Base-by-base conservation (phyloP, 2,797 vertebrate genomes). In the Sebastes trivittatus region DNA sequence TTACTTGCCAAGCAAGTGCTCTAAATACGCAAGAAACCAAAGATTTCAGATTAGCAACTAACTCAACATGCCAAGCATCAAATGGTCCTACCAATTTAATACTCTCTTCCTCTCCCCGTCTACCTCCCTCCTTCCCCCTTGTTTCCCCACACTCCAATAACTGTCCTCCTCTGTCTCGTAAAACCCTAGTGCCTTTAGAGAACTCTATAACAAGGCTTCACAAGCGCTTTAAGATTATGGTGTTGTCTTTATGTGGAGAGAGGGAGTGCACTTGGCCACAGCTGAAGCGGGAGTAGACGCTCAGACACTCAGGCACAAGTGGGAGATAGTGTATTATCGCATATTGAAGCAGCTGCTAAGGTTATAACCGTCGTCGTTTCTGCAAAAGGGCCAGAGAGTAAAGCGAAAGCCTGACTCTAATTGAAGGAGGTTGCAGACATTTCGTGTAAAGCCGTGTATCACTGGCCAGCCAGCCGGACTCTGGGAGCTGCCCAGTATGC, bases 121-220 rank as follows among this genome's bases (percentile, higher is more conserved):
- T 56, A 78, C 77, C 66, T 62, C 58, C 58, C 38, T n/a, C 52
- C 30, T 70, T 14, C 69, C 84, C 72, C 62, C 16, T 84, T 70
- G 64, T 85, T 55, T 91, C 89, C 89, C 86, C 22, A 23, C 77
- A 58, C 86, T 67, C 85, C 82, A 90, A 91, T 93, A 93, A 94
- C 88, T 78, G 85, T 90, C 90, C 92, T 84, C 84, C 81, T 87
- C 93, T 81, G 85, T 72, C 87, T 92, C 85, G 86, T 90, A 95
- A 95, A 95, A 95, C 83, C 82, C 83, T 62, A 58, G 89, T 83
- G 85, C 95, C 91, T 95, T 94, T 92, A 80, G 91, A 95, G 88
- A 92, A 94, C 88, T 95, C 94, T 91, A 94, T 94, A 95, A 86
- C 93, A 85, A 88, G 88, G 92, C 91, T 95, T 95, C 93, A 95